Evolutionary conservation across 2,888 invertebrate species (phyloP).

Genomic region (Ophraella communa): DNA sequence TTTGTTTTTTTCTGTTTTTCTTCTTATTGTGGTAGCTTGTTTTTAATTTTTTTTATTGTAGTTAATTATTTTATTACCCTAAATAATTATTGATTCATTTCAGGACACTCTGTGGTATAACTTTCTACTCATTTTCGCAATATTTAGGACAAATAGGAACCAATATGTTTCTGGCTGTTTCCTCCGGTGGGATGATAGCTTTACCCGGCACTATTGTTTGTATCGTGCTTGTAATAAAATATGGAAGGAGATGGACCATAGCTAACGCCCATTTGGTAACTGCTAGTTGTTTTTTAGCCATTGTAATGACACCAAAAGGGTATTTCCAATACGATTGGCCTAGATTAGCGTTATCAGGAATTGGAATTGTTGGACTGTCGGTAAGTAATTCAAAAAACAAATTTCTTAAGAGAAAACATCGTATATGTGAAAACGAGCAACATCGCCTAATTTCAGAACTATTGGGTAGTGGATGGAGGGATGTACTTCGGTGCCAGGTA

Average conservation of each 20-base stretch:
- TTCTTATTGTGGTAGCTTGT: no score
- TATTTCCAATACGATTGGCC: slow-evolving; percentile 63
- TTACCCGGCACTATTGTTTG: slow-evolving; percentile 65
- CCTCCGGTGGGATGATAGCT: slow-evolving; percentile 64
- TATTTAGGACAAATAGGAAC: slow-evolving; percentile 64
- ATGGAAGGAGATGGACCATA: slow-evolving; percentile 64
- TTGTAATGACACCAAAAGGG: slow-evolving; percentile 62
- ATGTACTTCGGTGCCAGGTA: no score
- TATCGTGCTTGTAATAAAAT: slow-evolving; percentile 60
- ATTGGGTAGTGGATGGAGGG: no score
- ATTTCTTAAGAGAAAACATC: no score
- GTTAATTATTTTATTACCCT: no score
- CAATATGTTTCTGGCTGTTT: slow-evolving; percentile 64
- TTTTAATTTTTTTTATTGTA: no score
- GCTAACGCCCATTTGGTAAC: slow-evolving; percentile 61
- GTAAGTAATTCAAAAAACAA: no score
- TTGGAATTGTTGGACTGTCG: slow-evolving; percentile 71
- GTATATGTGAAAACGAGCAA: no score
- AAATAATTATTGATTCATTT: no score
- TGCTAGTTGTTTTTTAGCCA: slow-evolving; percentile 61
- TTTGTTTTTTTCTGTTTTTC: no score
- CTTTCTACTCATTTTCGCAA: slow-evolving; percentile 68
- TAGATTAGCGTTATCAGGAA: slow-evolving; percentile 65
- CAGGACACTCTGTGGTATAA: slow-evolving; percentile 67
- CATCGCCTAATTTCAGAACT: no score